phyloP scores from a whole-genome alignment of 1,140 invertebrate species.

The Amyelois transitella region DNA sequence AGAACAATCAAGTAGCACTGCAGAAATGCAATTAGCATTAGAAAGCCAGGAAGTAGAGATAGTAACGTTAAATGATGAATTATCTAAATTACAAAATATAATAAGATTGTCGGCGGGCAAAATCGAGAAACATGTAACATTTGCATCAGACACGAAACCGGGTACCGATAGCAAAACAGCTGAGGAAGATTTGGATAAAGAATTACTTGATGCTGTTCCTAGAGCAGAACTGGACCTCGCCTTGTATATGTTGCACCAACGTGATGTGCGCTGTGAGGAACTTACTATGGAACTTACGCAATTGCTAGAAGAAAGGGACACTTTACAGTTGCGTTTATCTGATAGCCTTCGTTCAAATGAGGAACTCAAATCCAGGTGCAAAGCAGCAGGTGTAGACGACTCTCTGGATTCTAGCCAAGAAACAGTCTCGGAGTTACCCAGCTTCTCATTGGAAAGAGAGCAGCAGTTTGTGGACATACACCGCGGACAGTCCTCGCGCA shows the following conservation, averaged over 20 bases:
- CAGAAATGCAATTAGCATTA: slow-evolving; percentile 75
- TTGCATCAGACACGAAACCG: slow-evolving; percentile 51
- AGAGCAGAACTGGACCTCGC: slow-evolving; percentile 86
- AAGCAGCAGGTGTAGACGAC: slow-evolving; percentile 29
- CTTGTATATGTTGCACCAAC: slow-evolving; percentile 88
- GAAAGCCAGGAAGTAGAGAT: slow-evolving; percentile 81
- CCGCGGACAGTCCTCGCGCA: slow-evolving; percentile 46
- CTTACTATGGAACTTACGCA: slow-evolving; percentile 89
- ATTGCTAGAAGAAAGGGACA: slow-evolving; percentile 89
- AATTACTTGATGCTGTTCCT: slow-evolving; percentile 59
- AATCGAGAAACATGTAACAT: slow-evolving; percentile 73
- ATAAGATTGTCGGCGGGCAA: slow-evolving; percentile 76
- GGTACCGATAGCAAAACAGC: slow-evolving; percentile 18
- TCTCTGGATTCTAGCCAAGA: slow-evolving; percentile 31
- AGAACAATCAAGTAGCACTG: slow-evolving; percentile 69
- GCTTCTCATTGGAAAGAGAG: slow-evolving; percentile 39
- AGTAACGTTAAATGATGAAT: slow-evolving; percentile 78
- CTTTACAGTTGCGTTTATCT: slow-evolving; percentile 85
- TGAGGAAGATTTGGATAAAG: slow-evolving; percentile 32
- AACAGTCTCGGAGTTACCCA: slow-evolving; percentile 40
- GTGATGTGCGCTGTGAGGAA: slow-evolving; percentile 92
- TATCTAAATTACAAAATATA: slow-evolving; percentile 39
- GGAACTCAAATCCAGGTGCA: slow-evolving; percentile 65
- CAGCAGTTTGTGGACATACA: slow-evolving; percentile 51
- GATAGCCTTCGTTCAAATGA: slow-evolving; percentile 85